Percentiles rank a stretch among this genome's conserved stretches.
Evolutionary conservation across 2,113 vertebrate species (phyloP).

Genomic region (Chelonoidis abingdonii): DNA sequence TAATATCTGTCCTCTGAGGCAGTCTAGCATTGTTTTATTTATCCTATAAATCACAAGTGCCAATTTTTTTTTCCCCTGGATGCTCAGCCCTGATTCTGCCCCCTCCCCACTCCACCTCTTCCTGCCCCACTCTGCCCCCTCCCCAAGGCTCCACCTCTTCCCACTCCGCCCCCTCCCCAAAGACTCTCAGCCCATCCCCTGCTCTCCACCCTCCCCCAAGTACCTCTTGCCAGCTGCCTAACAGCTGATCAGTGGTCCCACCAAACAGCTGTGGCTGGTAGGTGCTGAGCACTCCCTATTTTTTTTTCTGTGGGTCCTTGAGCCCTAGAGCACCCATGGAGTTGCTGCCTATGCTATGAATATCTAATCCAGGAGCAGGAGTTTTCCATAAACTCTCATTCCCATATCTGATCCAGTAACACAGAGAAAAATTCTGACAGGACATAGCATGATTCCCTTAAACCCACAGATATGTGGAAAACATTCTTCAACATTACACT

Average conservation of each 20-base stretch:
- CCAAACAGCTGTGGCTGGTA: too few species aligned
- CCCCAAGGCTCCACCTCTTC: background rate
- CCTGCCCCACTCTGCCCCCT: too few species aligned
- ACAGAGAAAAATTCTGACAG: background rate
- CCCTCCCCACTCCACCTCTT: background rate
- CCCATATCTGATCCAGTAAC: background rate
- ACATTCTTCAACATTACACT: background rate
- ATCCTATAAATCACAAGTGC: background rate
- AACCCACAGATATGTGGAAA: constrained; percentile 21
- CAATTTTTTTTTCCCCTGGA: background rate
- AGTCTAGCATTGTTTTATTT: background rate
- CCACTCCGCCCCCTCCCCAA: background rate
- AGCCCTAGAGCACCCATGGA: too few species aligned
- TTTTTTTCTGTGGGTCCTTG: too few species aligned
- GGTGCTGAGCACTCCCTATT: too few species aligned
- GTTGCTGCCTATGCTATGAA: background rate
- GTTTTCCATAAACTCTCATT: background rate
- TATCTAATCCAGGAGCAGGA: constrained; percentile 24
- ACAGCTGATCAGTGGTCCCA: too few species aligned
- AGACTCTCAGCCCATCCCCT: too few species aligned
- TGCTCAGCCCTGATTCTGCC: background rate
- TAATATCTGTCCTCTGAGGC: background rate
- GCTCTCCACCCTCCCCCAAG: too few species aligned
- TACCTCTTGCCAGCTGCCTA: too few species aligned
- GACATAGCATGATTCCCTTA: background rate